Percentiles rank a stretch among this genome's conserved stretches.
Evolutionary conservation across 2,888 invertebrate genomes (phyloP).

Genomic region (Tyria jacobaeae): DNA sequence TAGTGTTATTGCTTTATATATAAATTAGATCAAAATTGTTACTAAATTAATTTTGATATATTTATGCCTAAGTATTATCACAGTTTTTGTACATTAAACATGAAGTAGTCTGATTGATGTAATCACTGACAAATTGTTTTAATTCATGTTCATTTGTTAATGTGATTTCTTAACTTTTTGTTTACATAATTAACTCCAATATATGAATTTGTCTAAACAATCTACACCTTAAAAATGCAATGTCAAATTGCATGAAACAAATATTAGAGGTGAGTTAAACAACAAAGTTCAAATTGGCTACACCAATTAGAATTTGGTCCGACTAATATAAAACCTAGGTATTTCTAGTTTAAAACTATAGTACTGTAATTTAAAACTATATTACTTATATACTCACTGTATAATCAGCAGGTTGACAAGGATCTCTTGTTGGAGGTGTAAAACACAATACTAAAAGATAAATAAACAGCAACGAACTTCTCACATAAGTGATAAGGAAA

Average conservation of each 20-base stretch:
- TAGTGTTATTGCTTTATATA: no score
- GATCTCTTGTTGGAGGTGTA: conserved; percentile 96
- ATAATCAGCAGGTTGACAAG: conserved; percentile 91
- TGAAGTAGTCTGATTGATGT: no score
- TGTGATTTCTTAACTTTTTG: neutral
- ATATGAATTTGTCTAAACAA: neutral
- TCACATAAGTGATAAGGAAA: conserved; percentile 97
- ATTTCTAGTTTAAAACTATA: neutral
- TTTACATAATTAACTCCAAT: neutral
- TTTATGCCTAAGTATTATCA: no score
- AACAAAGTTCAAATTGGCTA: no score
- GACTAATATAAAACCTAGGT: neutral
- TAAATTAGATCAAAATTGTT: no score
- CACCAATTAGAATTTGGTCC: no score
- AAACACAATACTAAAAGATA: conserved; percentile 96
- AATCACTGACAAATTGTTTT: neutral
- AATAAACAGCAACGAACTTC: conserved; percentile 97
- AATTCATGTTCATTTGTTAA: neutral
- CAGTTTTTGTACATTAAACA: no score
- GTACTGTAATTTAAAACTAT: neutral
- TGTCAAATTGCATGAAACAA: no score
- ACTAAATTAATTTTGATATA: no score
- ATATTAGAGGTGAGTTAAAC: no score
- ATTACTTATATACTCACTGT: conserved; percentile 89
- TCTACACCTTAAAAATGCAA: neutral